phyloP scores from a whole-genome alignment of 2,888 invertebrate genomes.

The Nomada lathburiana region DNA sequence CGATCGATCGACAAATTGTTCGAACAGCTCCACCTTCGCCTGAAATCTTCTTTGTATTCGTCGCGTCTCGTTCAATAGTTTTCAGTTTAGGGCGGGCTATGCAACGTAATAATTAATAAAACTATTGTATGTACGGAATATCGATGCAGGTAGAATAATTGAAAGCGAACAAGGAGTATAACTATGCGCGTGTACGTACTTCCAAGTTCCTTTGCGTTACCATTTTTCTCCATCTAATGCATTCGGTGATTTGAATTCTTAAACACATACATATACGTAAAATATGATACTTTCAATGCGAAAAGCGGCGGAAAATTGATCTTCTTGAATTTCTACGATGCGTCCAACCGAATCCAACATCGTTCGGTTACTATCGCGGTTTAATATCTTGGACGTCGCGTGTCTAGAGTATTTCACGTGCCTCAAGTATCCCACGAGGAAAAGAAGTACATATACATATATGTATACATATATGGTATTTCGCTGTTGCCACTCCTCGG shows the following conservation, averaged over 20 bases:
- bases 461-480: constrained; percentile 17
- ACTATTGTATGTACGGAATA: too few species aligned
- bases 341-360: not conserved
- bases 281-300: too few species aligned
- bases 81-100: not conserved
- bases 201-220: not conserved
- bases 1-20: constrained; percentile 24
- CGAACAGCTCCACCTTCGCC: not conserved
- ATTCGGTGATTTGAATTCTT: too few species aligned
- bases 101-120: too few species aligned
- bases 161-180: not conserved
- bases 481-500: constrained; percentile 66
- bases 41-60: not conserved
- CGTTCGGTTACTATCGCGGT: constrained; percentile 30
- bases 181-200: not conserved
- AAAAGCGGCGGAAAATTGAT: not conserved
- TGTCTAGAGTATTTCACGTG: constrained; percentile 9
- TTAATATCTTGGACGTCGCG: constrained; percentile 55
- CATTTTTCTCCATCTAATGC: not conserved
- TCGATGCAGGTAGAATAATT: too few species aligned
- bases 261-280: too few species aligned
- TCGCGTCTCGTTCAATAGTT: not conserved
- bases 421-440: constrained; percentile 55
- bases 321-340: not conserved
- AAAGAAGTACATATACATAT: constrained; percentile 36